Evolutionary conservation across 35 echinoderm and acorn worm genomes (phyloP).

Genomic region (Heliocidaris tuberculata): DNA sequence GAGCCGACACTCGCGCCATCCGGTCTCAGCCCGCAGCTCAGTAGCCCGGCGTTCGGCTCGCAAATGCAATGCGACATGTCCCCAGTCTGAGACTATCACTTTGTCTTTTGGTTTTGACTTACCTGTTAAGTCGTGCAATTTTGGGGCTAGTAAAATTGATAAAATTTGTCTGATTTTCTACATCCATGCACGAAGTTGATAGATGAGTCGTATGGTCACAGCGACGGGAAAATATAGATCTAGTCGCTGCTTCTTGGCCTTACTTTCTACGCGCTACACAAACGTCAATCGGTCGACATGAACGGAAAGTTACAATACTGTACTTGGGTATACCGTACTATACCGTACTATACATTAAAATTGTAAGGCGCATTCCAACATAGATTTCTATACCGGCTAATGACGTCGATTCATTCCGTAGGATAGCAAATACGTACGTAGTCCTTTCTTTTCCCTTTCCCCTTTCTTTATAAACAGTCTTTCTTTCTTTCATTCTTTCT

Average conservation of each 20-base stretch:
- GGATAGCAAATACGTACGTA: neutral
- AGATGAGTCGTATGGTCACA: neutral
- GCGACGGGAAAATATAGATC: neutral
- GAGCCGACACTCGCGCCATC: too few relatives aligned
- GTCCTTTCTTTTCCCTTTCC: neutral
- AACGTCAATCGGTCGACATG: neutral
- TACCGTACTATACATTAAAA: too few relatives aligned
- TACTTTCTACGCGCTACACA: neutral
- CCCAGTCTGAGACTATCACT: neutral
- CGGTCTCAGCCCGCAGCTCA: neutral
- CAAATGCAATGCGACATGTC: neutral
- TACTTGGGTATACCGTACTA: neutral
- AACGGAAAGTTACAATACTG: neutral
- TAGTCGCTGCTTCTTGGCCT: neutral
- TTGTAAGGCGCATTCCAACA: neutral
- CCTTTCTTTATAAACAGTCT: neutral
- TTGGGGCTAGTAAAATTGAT: neutral
- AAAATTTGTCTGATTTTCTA: neutral
- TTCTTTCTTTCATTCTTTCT: neutral
- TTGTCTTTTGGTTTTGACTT: neutral
- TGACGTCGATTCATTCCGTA: neutral
- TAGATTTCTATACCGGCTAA: neutral
- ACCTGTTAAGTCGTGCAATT: neutral
- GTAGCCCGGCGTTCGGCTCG: neutral
- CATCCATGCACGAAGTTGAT: neutral